Base-by-base conservation (phyloP, 2,113 vertebrate genomes). In the Anser brachyrhynchus region DNA sequence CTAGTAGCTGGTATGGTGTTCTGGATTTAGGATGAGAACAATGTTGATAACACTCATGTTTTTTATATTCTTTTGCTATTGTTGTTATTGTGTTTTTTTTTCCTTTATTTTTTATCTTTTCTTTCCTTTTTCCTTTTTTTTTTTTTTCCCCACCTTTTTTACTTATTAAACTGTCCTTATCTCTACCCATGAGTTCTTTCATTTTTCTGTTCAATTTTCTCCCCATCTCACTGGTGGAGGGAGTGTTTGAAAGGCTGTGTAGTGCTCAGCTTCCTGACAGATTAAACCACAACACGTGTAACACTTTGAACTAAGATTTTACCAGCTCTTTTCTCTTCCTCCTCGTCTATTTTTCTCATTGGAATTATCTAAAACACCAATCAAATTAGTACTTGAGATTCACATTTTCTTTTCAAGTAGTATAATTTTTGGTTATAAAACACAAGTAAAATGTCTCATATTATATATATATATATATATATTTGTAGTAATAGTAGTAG, bases 361-460 rank as follows among this genome's bases (percentile, higher is more conserved):
- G 10, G 3, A 67, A 62, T 18, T 43, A 11, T 57, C 28, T 41
- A 84, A 66, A 90, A 51, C 1, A 59, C 1, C 4, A 39, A 7
- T 16, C 16, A 35, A 23, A 21, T 59, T 55, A 65, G 13, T 65
- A 21, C 4, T 44, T 84, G 33, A 89, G 10, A 57, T 58, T 43
- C 4, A 8, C 4, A 10, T 81, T 76, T 69, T 72, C 14, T 14
- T 43, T 59, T 39, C 0, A 0, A 18, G 7, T 37, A 11, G 3
- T 39, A 79, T 6, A 3, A 29, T 33, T 91, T 86, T 49, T 57
- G 1, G 2, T 46, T 80, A 64, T 44, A 67, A 89, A 90, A 44
- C 18, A 76, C 3, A 55, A n/a, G 28, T 59, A 84, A 52, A 37
- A 37, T 37, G 0, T 51, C 37, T 61, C 25, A 20, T 37, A 39